Evolutionary conservation across 2,113 vertebrate genomes (phyloP), one percentile per base, ranked within the genome.

Genomic region (Pedetes capensis): DNA sequence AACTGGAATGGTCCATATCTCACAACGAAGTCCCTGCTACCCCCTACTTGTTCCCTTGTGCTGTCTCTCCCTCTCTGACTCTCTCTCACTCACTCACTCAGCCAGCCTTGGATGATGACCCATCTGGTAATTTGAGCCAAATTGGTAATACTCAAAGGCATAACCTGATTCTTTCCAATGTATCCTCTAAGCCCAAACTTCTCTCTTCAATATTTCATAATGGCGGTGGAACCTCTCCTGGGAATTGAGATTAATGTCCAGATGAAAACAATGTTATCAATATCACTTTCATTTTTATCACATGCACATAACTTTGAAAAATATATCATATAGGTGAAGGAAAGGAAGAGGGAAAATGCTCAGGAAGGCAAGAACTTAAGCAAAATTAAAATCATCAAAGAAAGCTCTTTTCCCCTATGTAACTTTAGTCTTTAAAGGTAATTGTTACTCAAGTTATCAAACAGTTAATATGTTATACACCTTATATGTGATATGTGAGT

Each of bases 381-480:
- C 69, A 64, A 86, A 89, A 68, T 90, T 49, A 37, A 89, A 94
- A 59, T 71, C 42, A 61, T 75, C 71, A 74, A 74, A 71, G 23
- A 61, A 81, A 57, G 4, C 11, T 55, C 4, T 81, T 86, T 53
- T 12, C 37, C 5, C 29, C 37, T 5, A 8, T 47, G 20, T 87
- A 49, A 87, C 14, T 69, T 51, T 90, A 92, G 25, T 16, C 20
- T 88, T 92, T 91, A 74, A 91, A 94, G 66, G 27, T 87, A 68
- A 93, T 42, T 66, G 66, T 68, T 64, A 34, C 13, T 9, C 22
- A 80, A 78, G 74, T 7, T 83, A 5, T 53, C 75, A 57, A 59
- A 25, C 10, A 78, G 13, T 66, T 61, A 47, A 12, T 59, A 5
- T 57, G 74, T 71, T 66, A 37, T 53, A 57, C 57, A 53, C 3